Evolutionary conservation across 1,140 invertebrate genomes (phyloP).

Genomic region (Campoletis sonorensis): DNA sequence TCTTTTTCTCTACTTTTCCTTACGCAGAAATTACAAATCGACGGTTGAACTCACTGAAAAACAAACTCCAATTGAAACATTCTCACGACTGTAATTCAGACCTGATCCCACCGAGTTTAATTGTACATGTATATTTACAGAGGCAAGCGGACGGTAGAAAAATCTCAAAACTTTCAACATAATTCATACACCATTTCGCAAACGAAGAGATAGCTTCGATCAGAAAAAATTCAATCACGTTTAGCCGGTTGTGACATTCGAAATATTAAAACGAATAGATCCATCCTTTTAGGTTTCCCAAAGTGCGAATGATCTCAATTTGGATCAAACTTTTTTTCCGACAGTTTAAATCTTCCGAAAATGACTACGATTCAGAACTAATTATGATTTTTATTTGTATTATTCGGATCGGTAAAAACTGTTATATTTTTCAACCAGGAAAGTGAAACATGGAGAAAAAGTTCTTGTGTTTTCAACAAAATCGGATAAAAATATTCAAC

Average conservation of each 20-base stretch:
- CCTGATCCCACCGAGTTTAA: background rate
- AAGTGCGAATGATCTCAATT: background rate
- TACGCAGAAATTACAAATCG: too few relatives aligned
- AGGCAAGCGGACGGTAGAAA: slow-evolving; percentile 1
- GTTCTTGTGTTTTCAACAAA: background rate
- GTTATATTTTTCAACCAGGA: too few relatives aligned
- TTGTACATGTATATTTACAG: slow-evolving; percentile 1
- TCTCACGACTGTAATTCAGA: too few relatives aligned
- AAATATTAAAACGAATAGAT: too few relatives aligned
- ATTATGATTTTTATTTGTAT: too few relatives aligned
- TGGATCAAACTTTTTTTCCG: too few relatives aligned
- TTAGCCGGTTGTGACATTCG: background rate
- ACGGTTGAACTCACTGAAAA: background rate
- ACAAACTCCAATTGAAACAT: background rate
- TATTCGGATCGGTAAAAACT: background rate
- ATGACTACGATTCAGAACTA: too few relatives aligned
- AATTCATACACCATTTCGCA: background rate
- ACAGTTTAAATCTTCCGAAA: too few relatives aligned
- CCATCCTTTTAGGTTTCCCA: too few relatives aligned
- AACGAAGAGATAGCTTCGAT: background rate
- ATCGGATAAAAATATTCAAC: too few relatives aligned
- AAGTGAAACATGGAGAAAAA: too few relatives aligned
- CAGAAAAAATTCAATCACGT: slow-evolving; percentile 18
- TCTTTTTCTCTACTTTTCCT: too few relatives aligned
- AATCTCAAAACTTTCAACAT: slow-evolving; percentile 2